Evolutionary conservation across 2,888 invertebrate species (phyloP).

Genomic region (Amorpha juglandis): DNA sequence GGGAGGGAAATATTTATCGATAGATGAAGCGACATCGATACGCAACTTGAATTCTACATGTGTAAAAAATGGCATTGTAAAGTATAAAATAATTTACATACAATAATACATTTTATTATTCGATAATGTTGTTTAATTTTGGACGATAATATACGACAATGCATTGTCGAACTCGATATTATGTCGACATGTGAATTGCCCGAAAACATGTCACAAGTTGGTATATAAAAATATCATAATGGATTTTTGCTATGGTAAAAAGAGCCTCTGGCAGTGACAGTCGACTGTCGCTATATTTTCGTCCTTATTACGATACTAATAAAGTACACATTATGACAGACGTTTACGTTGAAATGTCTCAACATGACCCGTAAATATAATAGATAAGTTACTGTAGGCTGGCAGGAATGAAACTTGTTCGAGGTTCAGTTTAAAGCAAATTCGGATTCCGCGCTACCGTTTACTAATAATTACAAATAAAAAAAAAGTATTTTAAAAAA

Average conservation of each 20-base stretch:
- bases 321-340: slow-evolving; percentile 19
- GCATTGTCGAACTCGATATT: not conserved
- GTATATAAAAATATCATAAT: not conserved
- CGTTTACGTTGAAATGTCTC: slow-evolving; percentile 18
- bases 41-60: not conserved
- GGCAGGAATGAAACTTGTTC: slow-evolving; percentile 46
- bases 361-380: slow-evolving; percentile 21
- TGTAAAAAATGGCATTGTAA: slow-evolving; percentile 3
- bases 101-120: slow-evolving; percentile 1
- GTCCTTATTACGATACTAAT: too few species aligned
- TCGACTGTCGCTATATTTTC: not conserved
- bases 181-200: not conserved
- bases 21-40: not conserved
- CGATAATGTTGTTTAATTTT: not conserved
- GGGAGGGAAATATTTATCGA: not conserved
- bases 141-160: not conserved
- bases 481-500: slow-evolving; percentile 60
- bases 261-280: not conserved
- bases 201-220: not conserved
- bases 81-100: slow-evolving; percentile 19
- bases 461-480: slow-evolving; percentile 53
- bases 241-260: not conserved
- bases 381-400: slow-evolving; percentile 23
- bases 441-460: slow-evolving; percentile 56
- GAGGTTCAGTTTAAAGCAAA: slow-evolving; percentile 54